These are phyloP conservation scores for Apotomis capreana DNA, from an alignment of 2,888 invertebrate genomes.

Conservation along the genomic window DNA sequence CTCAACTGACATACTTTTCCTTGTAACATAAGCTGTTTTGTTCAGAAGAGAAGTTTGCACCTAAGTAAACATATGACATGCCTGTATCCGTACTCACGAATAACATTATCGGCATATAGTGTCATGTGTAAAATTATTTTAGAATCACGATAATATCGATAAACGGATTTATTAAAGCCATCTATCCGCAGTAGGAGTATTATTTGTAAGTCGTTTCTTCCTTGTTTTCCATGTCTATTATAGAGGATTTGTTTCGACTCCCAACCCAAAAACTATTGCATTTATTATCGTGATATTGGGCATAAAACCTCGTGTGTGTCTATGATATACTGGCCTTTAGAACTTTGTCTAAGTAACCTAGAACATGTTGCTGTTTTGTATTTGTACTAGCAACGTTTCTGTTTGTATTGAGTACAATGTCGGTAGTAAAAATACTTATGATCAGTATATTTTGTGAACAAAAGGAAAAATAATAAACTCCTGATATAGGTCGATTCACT, in stretches of 20 bases:
- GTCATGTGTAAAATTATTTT: constrained; percentile 1
- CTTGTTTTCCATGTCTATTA: background rate
- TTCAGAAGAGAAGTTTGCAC: constrained; percentile 43
- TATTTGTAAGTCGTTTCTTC: background rate
- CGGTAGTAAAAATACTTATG: too few species aligned
- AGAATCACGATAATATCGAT: background rate
- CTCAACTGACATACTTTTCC: background rate
- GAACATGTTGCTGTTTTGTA: too few species aligned
- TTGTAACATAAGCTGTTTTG: background rate
- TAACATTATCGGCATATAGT: constrained; percentile 1
- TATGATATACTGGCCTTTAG: too few species aligned
- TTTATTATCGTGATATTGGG: too few species aligned
- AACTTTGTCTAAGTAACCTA: too few species aligned
- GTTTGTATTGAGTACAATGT: too few species aligned
- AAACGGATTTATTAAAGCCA: constrained; percentile 2
- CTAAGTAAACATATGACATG: constrained; percentile 51
- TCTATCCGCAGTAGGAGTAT: constrained; percentile 10
- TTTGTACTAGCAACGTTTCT: too few species aligned
- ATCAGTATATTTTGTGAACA: too few species aligned
- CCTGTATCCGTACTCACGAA: background rate
- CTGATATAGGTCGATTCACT: too few species aligned
- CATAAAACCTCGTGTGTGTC: too few species aligned
- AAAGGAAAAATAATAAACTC: too few species aligned
- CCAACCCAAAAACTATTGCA: too few species aligned
- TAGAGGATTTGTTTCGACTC: background rate